Evolutionary conservation across 2,888 invertebrate genomes (phyloP).

Genomic region (Lasioglossum oenotherae): DNA sequence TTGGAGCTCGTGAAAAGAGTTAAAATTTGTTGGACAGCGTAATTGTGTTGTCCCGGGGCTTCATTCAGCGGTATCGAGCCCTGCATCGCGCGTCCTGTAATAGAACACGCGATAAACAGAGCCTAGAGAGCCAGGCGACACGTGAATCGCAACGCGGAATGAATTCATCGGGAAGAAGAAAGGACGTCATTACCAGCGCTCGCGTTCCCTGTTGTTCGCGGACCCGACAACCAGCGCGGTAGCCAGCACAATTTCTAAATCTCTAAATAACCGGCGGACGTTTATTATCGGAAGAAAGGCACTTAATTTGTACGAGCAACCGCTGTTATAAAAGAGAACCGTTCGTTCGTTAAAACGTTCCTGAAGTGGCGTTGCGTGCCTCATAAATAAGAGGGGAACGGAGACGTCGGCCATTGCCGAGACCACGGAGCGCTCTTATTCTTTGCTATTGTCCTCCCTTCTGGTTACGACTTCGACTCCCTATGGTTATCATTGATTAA

Average conservation of each 20-base stretch:
- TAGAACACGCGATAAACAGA: constrained; percentile 14
- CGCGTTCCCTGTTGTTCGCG: constrained; percentile 10
- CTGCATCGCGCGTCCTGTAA: neutral
- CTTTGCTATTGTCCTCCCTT: constrained; percentile 33
- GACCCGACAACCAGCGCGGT: constrained; percentile 28
- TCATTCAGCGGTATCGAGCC: neutral
- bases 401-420: constrained; percentile 44
- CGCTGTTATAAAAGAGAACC: constrained; percentile 66
- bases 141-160: constrained; percentile 34
- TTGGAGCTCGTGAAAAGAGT: neutral
- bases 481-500: constrained; percentile 11
- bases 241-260: constrained; percentile 69
- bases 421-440: constrained; percentile 37
- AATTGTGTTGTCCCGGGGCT: neutral
- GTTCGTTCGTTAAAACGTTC: constrained; percentile 70
- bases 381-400: constrained; percentile 69
- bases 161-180: constrained; percentile 27
- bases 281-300: constrained; percentile 73
- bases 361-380: constrained; percentile 66
- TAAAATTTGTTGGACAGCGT: neutral
- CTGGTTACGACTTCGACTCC: neutral
- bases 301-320: constrained; percentile 72
- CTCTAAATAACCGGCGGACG: constrained; percentile 70
- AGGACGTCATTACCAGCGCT: constrained; percentile 29
- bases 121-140: constrained; percentile 22